phyloP scores from a whole-genome alignment of 2,113 vertebrate species.

The Sterna hirundo region DNA sequence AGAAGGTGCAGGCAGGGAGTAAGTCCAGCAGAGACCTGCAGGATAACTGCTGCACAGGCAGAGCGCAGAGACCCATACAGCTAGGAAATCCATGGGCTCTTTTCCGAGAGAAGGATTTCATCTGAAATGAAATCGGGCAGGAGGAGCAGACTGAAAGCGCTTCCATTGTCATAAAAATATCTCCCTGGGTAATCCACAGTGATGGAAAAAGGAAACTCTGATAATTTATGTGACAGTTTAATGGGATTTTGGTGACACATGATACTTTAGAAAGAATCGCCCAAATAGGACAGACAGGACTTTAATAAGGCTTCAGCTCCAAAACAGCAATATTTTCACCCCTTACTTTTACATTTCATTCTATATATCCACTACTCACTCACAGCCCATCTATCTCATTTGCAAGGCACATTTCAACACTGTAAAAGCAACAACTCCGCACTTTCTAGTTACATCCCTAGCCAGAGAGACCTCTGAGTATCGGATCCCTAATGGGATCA shows the following conservation, averaged over 20 bases:
- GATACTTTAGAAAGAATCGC: conserved; percentile 69
- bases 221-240: conserved; percentile 79
- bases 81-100: background rate
- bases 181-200: conserved; percentile 61
- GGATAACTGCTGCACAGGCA: background rate
- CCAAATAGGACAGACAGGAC: conserved; percentile 67
- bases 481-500: background rate
- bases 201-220: conserved; percentile 71
- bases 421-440: background rate
- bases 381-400: background rate
- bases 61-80: background rate
- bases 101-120: conserved; percentile 26
- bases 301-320: conserved; percentile 59
- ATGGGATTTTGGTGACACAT: conserved; percentile 70
- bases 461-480: background rate
- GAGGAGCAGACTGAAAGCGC: conserved; percentile 42
- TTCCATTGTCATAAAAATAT: conserved; percentile 70
- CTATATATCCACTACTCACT: background rate
- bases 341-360: background rate
- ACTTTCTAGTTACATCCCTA: background rate
- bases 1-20: background rate
- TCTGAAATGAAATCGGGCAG: conserved; percentile 49
- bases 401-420: background rate
- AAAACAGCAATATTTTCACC: conserved; percentile 27
- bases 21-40: background rate